Conservation (phyloP, 1,140 invertebrate species). For the Orussus abietinus region DNA sequence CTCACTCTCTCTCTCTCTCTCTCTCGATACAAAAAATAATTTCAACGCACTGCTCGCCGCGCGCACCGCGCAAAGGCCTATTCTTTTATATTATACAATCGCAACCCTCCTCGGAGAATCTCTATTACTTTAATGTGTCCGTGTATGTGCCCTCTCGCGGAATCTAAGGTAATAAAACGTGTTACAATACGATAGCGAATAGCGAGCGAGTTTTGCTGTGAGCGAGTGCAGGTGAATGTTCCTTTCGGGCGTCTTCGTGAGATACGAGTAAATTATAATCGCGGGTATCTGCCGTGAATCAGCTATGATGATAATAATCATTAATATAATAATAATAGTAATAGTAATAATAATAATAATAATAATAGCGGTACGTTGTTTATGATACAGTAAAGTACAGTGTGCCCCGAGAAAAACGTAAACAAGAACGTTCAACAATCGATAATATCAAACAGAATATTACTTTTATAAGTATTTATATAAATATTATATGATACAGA, state of each 20-base stretch:
- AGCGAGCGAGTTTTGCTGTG: constrained; percentile 9
- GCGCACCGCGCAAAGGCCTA: constrained; percentile 25
- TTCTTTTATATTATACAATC: constrained; percentile 6
- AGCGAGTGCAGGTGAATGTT: constrained; percentile 1
- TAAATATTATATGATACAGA: constrained; percentile 42
- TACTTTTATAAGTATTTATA: constrained; percentile 33
- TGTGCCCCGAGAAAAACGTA: constrained; percentile 48
- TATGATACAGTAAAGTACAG: constrained; percentile 53
- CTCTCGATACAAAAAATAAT: constrained; percentile 48
- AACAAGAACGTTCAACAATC: constrained; percentile 52
- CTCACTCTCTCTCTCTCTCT: constrained; percentile 17
- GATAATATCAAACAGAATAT: constrained; percentile 52
- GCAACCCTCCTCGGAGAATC: constrained; percentile 13
- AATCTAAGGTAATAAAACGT: constrained; percentile 26
- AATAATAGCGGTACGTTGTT: constrained; percentile 32
- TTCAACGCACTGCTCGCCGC: constrained; percentile 21
- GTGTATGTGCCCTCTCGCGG: constrained; percentile 23
- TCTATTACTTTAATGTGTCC: constrained; percentile 9
- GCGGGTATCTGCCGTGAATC: constrained; percentile 6
- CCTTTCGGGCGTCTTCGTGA: too few species aligned
- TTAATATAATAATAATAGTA: constrained; percentile 23
- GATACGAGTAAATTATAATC: constrained; percentile 25
- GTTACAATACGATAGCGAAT: constrained; percentile 19
- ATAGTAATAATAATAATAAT: constrained; percentile 20
- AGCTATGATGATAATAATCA: constrained; percentile 21